phyloP scores from a whole-genome alignment of 2,888 invertebrate species.

The Heliconius sara region DNA sequence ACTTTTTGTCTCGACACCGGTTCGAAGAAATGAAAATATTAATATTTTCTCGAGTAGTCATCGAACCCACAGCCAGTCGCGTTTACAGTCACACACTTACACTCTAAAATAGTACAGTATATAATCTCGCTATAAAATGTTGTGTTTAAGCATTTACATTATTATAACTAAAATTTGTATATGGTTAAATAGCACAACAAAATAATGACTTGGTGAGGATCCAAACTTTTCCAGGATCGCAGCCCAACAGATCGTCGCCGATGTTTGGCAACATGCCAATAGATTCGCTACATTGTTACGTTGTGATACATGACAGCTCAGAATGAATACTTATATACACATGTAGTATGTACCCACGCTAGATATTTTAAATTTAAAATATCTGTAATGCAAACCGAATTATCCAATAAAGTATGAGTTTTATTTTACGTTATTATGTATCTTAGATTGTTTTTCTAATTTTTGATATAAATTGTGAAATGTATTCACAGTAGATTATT shows the following conservation, averaged over 20 bases:
- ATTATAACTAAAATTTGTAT: constrained; percentile 8
- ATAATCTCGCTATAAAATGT: background rate
- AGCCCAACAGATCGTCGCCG: constrained; percentile 34
- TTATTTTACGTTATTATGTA: background rate
- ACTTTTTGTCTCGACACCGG: no score
- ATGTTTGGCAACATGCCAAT: constrained; percentile 38
- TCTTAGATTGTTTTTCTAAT: background rate
- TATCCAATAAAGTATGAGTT: background rate
- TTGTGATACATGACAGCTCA: constrained; percentile 19
- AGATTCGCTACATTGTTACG: constrained; percentile 29
- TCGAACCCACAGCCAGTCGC: no score
- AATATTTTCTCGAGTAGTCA: no score
- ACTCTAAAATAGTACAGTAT: no score
- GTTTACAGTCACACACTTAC: no score
- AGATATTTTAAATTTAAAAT: no score
- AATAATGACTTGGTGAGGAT: constrained; percentile 39
- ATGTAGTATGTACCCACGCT: background rate
- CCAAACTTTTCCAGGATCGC: constrained; percentile 37
- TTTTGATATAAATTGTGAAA: background rate
- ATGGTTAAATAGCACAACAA: constrained; percentile 33
- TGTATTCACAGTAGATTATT: background rate
- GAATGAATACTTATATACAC: constrained; percentile 1
- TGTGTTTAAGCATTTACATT: background rate
- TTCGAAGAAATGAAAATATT: no score
- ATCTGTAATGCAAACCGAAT: no score